Conservation (phyloP, 2,113 vertebrate species). For the Nothobranchius kuhntae region DNA sequence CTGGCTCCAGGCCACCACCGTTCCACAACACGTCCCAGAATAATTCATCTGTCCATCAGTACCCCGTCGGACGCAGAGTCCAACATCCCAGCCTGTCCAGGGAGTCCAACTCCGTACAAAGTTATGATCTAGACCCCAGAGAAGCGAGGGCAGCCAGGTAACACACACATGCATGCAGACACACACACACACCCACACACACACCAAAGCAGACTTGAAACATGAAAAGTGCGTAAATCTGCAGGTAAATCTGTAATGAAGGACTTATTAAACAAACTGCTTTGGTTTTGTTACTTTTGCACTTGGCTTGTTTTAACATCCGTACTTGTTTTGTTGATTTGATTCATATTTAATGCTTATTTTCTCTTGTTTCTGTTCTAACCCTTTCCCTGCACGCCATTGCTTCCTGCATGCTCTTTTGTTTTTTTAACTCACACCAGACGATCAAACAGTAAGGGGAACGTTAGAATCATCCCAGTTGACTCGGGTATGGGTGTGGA, state of each 20-base stretch:
- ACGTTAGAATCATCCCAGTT: constrained; percentile 85
- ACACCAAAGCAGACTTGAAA: no score
- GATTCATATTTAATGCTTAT: constrained; percentile 21
- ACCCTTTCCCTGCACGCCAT: constrained; percentile 40
- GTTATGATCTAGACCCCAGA: constrained; percentile 83
- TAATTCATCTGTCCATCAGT: constrained; percentile 91
- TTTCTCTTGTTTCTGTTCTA: constrained; percentile 42
- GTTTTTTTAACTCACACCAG: constrained; percentile 55
- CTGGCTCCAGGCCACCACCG: constrained; percentile 85
- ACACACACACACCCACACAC: neutral
- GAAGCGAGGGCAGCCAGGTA: constrained; percentile 85
- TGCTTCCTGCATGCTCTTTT: constrained; percentile 61
- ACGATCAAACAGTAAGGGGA: constrained; percentile 77
- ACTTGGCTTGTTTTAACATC: neutral
- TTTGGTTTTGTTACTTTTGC: neutral
- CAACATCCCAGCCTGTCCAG: constrained; percentile 79
- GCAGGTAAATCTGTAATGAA: no score
- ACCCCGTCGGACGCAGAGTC: constrained; percentile 78
- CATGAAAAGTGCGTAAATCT: no score
- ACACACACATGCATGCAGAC: constrained; percentile 10
- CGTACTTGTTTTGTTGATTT: constrained; percentile 1
- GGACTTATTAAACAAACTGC: neutral
- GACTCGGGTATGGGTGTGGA: constrained; percentile 86
- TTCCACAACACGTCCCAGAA: constrained; percentile 88
- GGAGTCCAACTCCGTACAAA: constrained; percentile 82